phyloP scores from a whole-genome alignment of 2,888 invertebrate genomes.

The Acanthosepion lycidas region DNA sequence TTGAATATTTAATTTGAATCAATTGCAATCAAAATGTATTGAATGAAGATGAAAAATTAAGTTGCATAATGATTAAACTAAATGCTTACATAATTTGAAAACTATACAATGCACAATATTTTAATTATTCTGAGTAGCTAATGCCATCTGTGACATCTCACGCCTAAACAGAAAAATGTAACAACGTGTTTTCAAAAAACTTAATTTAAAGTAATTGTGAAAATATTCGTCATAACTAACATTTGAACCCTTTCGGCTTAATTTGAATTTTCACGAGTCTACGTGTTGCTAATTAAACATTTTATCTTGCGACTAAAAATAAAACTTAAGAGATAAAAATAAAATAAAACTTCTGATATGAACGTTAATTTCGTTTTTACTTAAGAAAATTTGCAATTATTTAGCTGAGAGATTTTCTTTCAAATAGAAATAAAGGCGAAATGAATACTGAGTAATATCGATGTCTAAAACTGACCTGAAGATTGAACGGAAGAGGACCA shows the following conservation, averaged over 20 bases:
- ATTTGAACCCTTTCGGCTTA: not conserved
- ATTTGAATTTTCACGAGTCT: not conserved
- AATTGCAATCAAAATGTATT: too few species aligned
- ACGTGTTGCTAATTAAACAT: not conserved
- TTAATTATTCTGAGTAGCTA: too few species aligned
- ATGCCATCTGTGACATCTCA: too few species aligned
- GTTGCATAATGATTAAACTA: too few species aligned
- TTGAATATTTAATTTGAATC: too few species aligned
- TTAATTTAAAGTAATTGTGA: not conserved
- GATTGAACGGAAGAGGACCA: slow-evolving; percentile 36
- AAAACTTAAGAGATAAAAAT: too few species aligned
- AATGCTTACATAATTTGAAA: too few species aligned
- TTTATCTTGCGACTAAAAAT: not conserved
- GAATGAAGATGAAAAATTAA: too few species aligned
- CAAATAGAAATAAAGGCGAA: not conserved
- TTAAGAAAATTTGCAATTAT: not conserved
- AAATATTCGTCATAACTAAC: not conserved
- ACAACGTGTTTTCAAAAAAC: not conserved
- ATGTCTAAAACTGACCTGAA: not conserved
- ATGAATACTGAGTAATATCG: not conserved
- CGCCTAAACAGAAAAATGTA: too few species aligned
- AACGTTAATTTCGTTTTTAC: not conserved
- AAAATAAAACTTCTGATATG: not conserved
- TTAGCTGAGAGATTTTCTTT: not conserved
- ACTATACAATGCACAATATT: too few species aligned